Evolutionary conservation across 2,888 invertebrate genomes (phyloP), one percentile per base, ranked within the genome.

Genomic region (Sarcophaga carnaria): DNA sequence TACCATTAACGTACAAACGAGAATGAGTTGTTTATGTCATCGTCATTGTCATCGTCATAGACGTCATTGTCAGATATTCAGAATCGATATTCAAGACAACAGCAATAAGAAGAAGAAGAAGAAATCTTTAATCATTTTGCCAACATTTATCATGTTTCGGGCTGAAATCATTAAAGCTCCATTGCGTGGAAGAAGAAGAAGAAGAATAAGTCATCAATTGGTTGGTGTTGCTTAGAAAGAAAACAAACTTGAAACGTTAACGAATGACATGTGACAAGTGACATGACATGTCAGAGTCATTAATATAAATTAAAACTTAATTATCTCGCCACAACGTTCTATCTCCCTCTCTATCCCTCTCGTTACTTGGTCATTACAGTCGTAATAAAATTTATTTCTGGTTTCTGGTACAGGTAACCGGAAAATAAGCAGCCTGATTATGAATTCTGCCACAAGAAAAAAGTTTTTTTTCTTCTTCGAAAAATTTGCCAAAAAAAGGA

Each of bases 231-330:
- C 4, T 22, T 22, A 2, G n/a, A 60, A 49, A 45, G 54, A 63
- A 76, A 66, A 66, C 11, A 37, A 70, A 45, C 54, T 76, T 59
- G 10, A 74, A 60, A 37, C 22, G 54, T 59, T 59, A 54, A 12
- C 66, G 27, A 82, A 37, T 37, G 37, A 37, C 37, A 37, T 66
- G 69, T 74, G 77, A 37, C 37, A 37, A 60, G 69, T 74, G 77
- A 78, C 88, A 62, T 77, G 74, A 74, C 59, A 37, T 66, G 14
- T 37, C 37, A 37, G 81, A 86, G 88, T 91, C 92, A 92, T 92
- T 91, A 91, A 92, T 92, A 91, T 89, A 91, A 91, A 92, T 92
- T 91, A 92, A 92, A 92, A 90, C 89, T 89, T 90, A 92, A 92
- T 92, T 92, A 91, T 89, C 88, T 88, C 88, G 88, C 88, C 25